Base-by-base conservation (phyloP, 2,888 invertebrate species). In the Leptothorax acervorum region DNA sequence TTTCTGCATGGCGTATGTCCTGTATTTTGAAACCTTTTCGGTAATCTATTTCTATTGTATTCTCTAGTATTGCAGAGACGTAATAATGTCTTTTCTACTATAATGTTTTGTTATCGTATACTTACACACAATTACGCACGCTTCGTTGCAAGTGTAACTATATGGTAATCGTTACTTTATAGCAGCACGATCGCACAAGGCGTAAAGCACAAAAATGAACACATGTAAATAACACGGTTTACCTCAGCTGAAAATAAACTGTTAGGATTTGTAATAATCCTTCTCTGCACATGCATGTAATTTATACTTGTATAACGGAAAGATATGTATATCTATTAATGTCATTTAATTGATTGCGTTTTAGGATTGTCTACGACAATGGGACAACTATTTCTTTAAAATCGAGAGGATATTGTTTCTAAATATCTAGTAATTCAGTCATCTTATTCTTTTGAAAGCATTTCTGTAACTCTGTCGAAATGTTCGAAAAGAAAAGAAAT, bases 301-400 rank as follows among this genome's bases (percentile, higher is more conserved):
- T 86, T 90, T 89, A 87, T 87, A 85, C 31, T 86, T 87, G 81
- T 86, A 85, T 86, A 15, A 79, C 55, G 35, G n/a, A 75, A 85
- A 86, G 86, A 84, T 88, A 83, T 81, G 85, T 88, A 90, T 89
- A 74, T 82, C 89, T 91, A 93, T 94, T 94, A 94, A 94, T 94
- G 89, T 91, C 90, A 93, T 93, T 94, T 91, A 92, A 93, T 95
- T 95, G 90, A 93, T 95, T 94, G 93, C 94, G 92, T 95, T 95
- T 94, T 95, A 95, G 95, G 95, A 93, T 93, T 95, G 89, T 94
- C 94, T 93, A 92, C 94, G 93, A 94, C 94, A 95, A 95, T 95
- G 95, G 95, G 94, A 91, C 94, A 94, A 92, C 95, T 95, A 94
- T 95, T 95, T 94, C 94, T 95, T 95, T 95, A 94, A 94, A 94